These are phyloP conservation scores for Musca vetustissima DNA, from an alignment of 1,140 invertebrate genomes.

Conservation along the genomic window DNA sequence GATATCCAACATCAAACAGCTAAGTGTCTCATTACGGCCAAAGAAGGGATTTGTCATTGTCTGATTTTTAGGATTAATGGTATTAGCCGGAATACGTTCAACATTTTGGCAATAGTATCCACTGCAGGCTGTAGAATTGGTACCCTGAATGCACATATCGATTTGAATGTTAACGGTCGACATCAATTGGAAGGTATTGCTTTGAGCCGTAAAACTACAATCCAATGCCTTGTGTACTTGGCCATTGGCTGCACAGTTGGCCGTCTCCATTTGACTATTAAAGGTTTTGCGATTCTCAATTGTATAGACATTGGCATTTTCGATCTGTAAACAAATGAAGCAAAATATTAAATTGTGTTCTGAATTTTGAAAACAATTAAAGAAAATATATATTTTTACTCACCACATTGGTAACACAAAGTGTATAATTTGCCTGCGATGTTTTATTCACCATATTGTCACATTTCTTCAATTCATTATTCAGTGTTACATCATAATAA, in stretches of 20 bases:
- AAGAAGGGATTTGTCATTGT: constrained; percentile 11
- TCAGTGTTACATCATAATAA: too few species aligned
- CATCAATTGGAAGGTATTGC: too few species aligned
- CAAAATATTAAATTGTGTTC: too few species aligned
- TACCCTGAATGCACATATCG: not conserved
- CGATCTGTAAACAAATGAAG: not conserved
- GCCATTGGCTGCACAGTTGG: not conserved
- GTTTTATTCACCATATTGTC: too few species aligned
- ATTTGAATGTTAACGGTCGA: not conserved
- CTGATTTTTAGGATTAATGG: not conserved
- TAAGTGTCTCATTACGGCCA: not conserved
- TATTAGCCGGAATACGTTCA: too few species aligned
- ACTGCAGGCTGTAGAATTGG: not conserved
- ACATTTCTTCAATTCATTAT: too few species aligned
- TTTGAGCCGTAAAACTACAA: not conserved
- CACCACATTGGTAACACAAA: too few species aligned
- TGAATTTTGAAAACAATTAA: too few species aligned
- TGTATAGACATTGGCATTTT: not conserved
- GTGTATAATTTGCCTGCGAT: too few species aligned
- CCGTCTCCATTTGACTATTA: not conserved
- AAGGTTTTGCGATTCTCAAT: not conserved
- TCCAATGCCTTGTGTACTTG: not conserved
- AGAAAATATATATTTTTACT: too few species aligned
- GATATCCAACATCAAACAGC: constrained; percentile 8
- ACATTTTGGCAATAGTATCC: not conserved